Evolutionary conservation across 2,797 vertebrate genomes (phyloP).

Genomic region (Phrynocephalus guinanensis): DNA sequence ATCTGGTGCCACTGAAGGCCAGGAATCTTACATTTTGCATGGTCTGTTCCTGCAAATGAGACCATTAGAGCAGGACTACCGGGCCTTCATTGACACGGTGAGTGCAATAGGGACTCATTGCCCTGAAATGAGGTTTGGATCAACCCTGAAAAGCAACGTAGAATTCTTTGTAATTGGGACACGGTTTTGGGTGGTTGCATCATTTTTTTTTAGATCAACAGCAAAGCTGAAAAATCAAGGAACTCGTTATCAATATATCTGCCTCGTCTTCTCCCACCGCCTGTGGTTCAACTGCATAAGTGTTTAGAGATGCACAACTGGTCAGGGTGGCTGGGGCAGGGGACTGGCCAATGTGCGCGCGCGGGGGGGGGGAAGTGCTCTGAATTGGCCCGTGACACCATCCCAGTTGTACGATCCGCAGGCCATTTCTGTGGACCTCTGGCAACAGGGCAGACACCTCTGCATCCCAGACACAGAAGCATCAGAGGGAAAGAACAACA

Average conservation of each 20-base stretch:
- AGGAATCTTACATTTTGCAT: no score
- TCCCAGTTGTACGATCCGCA: no score
- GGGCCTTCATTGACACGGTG: not conserved
- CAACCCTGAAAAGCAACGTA: not conserved
- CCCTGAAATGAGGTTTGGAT: not conserved
- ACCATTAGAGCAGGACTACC: not conserved
- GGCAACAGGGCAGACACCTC: no score
- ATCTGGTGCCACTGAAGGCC: not conserved
- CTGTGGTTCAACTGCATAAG: not conserved
- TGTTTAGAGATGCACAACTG: not conserved
- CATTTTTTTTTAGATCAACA: not conserved
- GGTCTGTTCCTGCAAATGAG: not conserved
- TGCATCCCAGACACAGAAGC: no score
- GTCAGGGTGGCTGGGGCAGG: no score
- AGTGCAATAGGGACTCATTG: not conserved
- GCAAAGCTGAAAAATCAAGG: not conserved
- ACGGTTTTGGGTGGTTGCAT: no score
- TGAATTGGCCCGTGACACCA: no score
- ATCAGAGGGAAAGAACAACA: no score
- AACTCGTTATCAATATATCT: not conserved
- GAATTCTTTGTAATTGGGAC: not conserved
- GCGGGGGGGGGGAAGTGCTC: no score
- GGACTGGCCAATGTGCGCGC: no score
- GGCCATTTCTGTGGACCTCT: no score
- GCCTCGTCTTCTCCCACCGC: not conserved